Percentiles rank a stretch among this genome's conserved stretches.
Evolutionary conservation across 2,888 invertebrate genomes (phyloP).

Genomic region (Argyresthia albistria): DNA sequence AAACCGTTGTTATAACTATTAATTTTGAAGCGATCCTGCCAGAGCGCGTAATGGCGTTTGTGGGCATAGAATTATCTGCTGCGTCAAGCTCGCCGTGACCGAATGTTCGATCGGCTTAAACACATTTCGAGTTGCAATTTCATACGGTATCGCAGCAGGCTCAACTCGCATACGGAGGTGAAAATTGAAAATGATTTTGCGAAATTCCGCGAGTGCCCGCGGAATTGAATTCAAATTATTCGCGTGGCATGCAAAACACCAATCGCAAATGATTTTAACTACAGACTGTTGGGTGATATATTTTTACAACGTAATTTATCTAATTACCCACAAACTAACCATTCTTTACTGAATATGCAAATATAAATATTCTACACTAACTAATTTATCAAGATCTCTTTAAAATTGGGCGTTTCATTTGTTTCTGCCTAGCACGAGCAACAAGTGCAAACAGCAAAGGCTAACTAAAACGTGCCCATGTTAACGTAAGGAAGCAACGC

Average conservation of each 20-base stretch:
- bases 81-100: slow-evolving; percentile 5
- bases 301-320: no score
- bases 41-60: slow-evolving; percentile 9
- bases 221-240: slow-evolving; percentile 9
- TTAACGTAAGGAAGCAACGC: no score
- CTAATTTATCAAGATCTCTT: no score
- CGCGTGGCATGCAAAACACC: not conserved
- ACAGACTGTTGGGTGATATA: no score
- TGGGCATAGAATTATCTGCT: slow-evolving; percentile 12
- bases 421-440: no score
- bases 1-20: slow-evolving; percentile 39
- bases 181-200: slow-evolving; percentile 13
- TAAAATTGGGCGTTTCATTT: no score
- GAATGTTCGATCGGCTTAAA: not conserved
- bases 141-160: not conserved
- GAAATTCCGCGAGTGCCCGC: slow-evolving; percentile 5
- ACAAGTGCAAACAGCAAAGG: no score
- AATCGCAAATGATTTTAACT: not conserved
- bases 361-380: no score
- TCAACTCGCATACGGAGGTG: slow-evolving; percentile 1
- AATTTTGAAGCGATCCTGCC: slow-evolving; percentile 18
- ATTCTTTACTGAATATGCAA: no score
- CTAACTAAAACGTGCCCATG: no score
- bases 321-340: no score
- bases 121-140: not conserved